Conservation (phyloP, 2,113 vertebrate genomes). For the human region DNA sequence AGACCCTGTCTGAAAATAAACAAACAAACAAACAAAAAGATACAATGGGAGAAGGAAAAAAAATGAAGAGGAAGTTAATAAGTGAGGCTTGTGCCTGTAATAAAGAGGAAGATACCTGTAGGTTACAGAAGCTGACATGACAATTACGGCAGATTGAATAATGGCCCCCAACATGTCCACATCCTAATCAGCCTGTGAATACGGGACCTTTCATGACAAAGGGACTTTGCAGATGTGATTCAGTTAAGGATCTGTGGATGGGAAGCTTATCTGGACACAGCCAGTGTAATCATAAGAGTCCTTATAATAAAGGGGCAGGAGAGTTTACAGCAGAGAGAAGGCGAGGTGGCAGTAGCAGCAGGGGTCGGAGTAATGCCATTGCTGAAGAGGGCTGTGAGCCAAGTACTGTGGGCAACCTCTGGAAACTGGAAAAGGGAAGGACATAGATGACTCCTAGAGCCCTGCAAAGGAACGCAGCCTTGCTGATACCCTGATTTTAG, state of each 20-base stretch:
- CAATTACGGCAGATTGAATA: neutral
- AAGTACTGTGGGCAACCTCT: neutral
- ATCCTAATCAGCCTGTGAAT: neutral
- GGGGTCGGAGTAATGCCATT: accelerated
- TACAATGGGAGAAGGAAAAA: neutral
- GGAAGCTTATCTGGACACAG: neutral
- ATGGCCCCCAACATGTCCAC: neutral
- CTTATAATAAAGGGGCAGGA: neutral
- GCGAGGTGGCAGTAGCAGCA: neutral
- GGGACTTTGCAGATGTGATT: neutral
- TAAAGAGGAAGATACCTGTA: neutral
- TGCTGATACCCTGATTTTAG: neutral
- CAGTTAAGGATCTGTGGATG: neutral
- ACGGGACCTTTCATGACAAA: neutral
- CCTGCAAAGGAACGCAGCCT: neutral
- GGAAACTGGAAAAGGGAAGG: neutral
- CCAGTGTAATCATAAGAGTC: neutral
- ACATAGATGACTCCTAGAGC: neutral
- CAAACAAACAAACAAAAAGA: too few relatives aligned
- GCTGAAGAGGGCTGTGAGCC: neutral
- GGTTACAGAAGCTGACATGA: neutral
- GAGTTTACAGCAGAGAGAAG: neutral
- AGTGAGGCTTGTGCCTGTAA: neutral
- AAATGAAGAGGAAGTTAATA: neutral
- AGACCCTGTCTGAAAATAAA: too few relatives aligned